Evolutionary conservation across 2,113 vertebrate genomes (phyloP).

Genomic region (Gasterosteus aculeatus): DNA sequence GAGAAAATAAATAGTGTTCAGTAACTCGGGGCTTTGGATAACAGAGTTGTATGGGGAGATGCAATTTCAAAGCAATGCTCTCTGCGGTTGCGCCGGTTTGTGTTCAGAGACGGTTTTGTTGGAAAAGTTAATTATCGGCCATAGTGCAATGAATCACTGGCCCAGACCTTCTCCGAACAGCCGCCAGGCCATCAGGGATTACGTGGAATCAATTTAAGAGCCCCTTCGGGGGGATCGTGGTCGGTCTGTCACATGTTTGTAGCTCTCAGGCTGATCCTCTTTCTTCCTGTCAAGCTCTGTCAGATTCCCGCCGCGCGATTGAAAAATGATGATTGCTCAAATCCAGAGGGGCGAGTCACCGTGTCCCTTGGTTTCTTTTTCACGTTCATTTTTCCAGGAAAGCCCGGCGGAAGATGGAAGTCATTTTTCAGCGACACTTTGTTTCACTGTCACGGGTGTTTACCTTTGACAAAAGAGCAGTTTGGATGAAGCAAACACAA

Average conservation of each 20-base stretch:
- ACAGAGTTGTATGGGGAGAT: not conserved
- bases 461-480: not conserved
- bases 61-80: not conserved
- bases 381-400: not conserved
- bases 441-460: not conserved
- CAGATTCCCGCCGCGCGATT: not conserved
- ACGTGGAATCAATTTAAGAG: conserved; percentile 25
- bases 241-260: conserved; percentile 1
- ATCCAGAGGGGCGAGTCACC: not conserved
- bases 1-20: not conserved
- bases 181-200: conserved; percentile 18
- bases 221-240: conserved; percentile 8
- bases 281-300: conserved; percentile 24
- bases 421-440: not conserved
- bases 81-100: not conserved
- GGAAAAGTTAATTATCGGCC: not conserved
- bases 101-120: not conserved
- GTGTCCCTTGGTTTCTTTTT: not conserved
- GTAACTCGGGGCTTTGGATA: not conserved
- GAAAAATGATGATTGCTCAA: conserved; percentile 23
- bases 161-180: not conserved
- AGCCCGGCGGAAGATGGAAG: not conserved
- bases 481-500: not conserved
- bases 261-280: conserved; percentile 5
- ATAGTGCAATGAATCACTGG: conserved; percentile 7